Evolutionary conservation across 2,888 invertebrate species (phyloP).

Genomic region (Apotomis turbidana): DNA sequence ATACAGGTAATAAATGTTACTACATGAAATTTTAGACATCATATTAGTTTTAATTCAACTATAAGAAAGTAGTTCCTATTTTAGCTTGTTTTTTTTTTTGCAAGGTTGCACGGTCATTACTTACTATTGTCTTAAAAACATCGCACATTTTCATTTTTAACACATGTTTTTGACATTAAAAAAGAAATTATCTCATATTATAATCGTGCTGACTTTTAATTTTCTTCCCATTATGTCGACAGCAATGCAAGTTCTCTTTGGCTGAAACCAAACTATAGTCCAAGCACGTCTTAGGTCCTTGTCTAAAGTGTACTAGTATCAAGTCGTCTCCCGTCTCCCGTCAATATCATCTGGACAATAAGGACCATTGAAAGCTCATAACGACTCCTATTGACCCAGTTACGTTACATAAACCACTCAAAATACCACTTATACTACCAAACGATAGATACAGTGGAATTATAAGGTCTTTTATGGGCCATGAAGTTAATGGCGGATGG

Average conservation of each 20-base stretch:
- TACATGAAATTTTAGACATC: too few relatives aligned
- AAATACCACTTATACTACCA: constrained; percentile 22
- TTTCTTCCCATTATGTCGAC: too few relatives aligned
- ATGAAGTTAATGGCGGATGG: constrained; percentile 35
- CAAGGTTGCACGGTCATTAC: too few relatives aligned
- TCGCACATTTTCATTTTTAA: too few relatives aligned
- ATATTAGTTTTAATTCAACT: too few relatives aligned
- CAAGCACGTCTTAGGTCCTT: neutral
- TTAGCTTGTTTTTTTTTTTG: too few relatives aligned
- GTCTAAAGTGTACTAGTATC: neutral
- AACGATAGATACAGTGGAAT: constrained; percentile 24
- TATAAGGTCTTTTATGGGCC: constrained; percentile 33
- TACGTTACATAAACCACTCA: constrained; percentile 3
- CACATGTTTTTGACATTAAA: too few relatives aligned
- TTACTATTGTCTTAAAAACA: too few relatives aligned
- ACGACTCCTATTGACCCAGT: constrained; percentile 6
- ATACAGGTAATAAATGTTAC: too few relatives aligned
- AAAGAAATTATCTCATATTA: too few relatives aligned
- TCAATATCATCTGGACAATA: neutral
- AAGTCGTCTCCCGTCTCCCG: neutral
- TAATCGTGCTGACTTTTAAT: too few relatives aligned
- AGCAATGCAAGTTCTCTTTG: neutral
- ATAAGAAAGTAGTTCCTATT: too few relatives aligned
- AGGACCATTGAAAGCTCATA: constrained; percentile 5
- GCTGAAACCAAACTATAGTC: neutral